Conservation (phyloP, 2,888 invertebrate genomes). For the Leptinotarsa haldemani region DNA sequence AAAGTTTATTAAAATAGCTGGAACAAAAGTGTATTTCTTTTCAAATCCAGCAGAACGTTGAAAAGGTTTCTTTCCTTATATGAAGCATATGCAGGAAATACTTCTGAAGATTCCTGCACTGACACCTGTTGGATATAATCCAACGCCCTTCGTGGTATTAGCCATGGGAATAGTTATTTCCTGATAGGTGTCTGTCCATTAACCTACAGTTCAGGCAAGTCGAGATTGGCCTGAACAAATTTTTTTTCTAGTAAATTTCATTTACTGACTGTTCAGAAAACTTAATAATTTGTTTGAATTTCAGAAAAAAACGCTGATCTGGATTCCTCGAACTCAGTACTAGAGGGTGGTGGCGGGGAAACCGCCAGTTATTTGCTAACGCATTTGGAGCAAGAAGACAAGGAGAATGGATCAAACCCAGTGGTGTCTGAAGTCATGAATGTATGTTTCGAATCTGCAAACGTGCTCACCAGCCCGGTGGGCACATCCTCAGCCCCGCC, state of each 20-base stretch:
- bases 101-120: too few species aligned
- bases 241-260: background rate
- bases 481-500: slow-evolving; percentile 46
- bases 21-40: too few species aligned
- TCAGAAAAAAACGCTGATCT: slow-evolving; percentile 38
- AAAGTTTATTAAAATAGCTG: too few species aligned
- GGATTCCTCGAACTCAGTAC: slow-evolving; percentile 42
- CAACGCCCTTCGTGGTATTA: too few species aligned
- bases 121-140: too few species aligned
- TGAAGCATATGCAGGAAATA: too few species aligned
- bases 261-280: background rate
- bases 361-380: slow-evolving; percentile 24
- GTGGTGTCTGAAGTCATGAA: slow-evolving; percentile 59
- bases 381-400: slow-evolving; percentile 19
- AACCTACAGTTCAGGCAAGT: too few species aligned
- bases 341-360: slow-evolving; percentile 59
- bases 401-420: slow-evolving; percentile 50
- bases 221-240: too few species aligned
- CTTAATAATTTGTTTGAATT: slow-evolving; percentile 6
- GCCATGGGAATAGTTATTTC: too few species aligned
- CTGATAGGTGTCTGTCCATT: too few species aligned
- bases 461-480: slow-evolving; percentile 58
- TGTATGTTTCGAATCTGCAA: slow-evolving; percentile 60
- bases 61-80: too few species aligned
- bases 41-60: too few species aligned